Evolutionary conservation across 2,797 vertebrate genomes (phyloP).

Genomic region (Orientallactaga sibirica): DNA sequence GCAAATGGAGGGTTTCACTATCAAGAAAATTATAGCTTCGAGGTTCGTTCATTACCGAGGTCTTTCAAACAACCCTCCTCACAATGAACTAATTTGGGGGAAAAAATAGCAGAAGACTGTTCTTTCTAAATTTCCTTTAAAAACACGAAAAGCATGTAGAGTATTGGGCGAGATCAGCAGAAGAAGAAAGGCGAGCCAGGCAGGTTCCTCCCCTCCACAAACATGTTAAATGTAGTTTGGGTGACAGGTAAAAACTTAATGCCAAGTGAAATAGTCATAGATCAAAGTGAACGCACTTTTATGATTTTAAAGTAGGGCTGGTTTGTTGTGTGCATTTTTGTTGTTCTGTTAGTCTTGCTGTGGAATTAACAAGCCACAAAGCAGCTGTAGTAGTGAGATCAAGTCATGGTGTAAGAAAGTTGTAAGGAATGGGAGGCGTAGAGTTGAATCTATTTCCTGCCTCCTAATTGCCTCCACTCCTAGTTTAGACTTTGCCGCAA

Average conservation of each 20-base stretch:
- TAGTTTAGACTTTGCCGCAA: not conserved
- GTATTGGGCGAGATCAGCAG: not conserved
- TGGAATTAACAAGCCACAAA: not conserved
- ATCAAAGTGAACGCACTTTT: not conserved
- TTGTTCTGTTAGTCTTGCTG: conserved; percentile 25
- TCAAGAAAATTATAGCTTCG: conserved; percentile 78
- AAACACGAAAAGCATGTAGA: conserved; percentile 59
- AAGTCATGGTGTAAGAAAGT: not conserved
- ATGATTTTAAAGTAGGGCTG: not conserved
- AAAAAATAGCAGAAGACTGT: conserved; percentile 47
- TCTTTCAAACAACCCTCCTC: conserved; percentile 82
- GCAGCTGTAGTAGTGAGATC: not conserved
- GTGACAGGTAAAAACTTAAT: not conserved
- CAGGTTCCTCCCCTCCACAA: not conserved
- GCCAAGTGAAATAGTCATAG: not conserved
- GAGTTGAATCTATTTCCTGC: not conserved
- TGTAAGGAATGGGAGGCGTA: not conserved
- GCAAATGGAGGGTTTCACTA: conserved; percentile 72
- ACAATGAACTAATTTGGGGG: conserved; percentile 70
- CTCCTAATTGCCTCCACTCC: not conserved
- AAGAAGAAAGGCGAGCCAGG: conserved; percentile 18
- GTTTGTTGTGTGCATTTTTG: conserved; percentile 39
- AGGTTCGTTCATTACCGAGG: conserved; percentile 74
- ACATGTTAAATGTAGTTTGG: not conserved
- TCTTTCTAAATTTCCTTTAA: conserved; percentile 67